Evolutionary conservation across 2,797 vertebrate species (phyloP).

Genomic region (Neosilurus hyrtlii): DNA sequence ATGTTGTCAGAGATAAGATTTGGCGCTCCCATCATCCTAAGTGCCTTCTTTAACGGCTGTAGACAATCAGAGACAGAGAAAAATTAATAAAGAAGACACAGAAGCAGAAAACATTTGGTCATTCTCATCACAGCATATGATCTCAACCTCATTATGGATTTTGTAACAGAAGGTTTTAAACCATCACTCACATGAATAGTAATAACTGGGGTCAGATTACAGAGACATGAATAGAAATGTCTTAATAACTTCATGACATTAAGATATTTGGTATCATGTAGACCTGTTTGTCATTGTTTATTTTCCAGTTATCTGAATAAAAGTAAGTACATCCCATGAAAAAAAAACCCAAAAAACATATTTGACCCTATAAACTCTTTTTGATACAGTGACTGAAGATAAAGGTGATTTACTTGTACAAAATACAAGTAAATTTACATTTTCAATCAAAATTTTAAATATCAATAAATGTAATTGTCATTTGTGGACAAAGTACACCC

Average conservation of each 20-base stretch:
- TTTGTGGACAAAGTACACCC: too few relatives aligned
- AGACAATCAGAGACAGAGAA: constrained; percentile 44
- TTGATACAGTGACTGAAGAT: too few relatives aligned
- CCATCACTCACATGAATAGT: constrained; percentile 7
- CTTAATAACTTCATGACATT: background rate
- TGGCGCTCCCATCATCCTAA: constrained; percentile 99
- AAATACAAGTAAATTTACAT: too few relatives aligned
- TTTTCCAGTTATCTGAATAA: too few relatives aligned
- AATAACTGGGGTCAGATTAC: background rate
- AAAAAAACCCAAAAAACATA: too few relatives aligned
- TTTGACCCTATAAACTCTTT: too few relatives aligned
- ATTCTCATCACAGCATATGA: constrained; percentile 30
- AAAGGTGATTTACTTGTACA: too few relatives aligned
- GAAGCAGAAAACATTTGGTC: constrained; percentile 34
- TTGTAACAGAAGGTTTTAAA: constrained; percentile 7
- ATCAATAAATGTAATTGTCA: too few relatives aligned
- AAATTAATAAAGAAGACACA: constrained; percentile 23
- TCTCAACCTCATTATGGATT: constrained; percentile 38
- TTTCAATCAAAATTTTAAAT: too few relatives aligned
- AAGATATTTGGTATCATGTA: background rate
- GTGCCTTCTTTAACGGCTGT: constrained; percentile 97
- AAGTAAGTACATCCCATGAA: too few relatives aligned
- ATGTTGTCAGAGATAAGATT: constrained; percentile 97
- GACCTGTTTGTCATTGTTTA: background rate
- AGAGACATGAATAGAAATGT: background rate